Evolutionary conservation across 2,113 vertebrate species (phyloP).

Genomic region (Elaphurus davidianus): DNA sequence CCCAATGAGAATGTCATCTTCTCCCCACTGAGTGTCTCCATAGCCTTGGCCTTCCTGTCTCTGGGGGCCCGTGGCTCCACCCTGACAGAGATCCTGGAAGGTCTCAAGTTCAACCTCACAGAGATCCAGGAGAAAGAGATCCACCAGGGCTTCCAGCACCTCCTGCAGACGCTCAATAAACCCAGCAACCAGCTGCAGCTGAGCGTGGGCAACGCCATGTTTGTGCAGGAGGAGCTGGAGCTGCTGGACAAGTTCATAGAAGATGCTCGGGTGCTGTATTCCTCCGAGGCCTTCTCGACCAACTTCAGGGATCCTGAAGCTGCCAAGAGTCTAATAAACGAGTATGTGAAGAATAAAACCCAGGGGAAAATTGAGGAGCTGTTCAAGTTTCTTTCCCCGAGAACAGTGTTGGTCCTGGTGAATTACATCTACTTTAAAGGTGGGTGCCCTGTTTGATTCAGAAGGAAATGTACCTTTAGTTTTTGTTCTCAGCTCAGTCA

Average conservation of each 20-base stretch:
- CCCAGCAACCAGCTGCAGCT: slow-evolving; percentile 63
- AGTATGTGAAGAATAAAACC: slow-evolving; percentile 79
- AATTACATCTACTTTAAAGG: slow-evolving; percentile 86
- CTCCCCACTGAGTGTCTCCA: slow-evolving; percentile 83
- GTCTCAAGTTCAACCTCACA: slow-evolving; percentile 79
- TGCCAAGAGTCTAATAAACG: slow-evolving; percentile 80
- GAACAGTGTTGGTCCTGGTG: slow-evolving; percentile 80
- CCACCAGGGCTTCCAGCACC: slow-evolving; percentile 76
- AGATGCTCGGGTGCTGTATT: slow-evolving; percentile 65
- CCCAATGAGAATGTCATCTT: slow-evolving; percentile 80
- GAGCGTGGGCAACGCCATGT: slow-evolving; percentile 75
- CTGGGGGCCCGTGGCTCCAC: slow-evolving; percentile 80
- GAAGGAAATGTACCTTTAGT: rapidly evolving
- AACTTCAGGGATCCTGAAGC: slow-evolving; percentile 73
- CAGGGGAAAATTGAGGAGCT: slow-evolving; percentile 80
- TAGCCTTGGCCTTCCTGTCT: slow-evolving; percentile 81
- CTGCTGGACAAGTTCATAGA: slow-evolving; percentile 70
- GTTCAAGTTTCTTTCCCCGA: slow-evolving; percentile 42
- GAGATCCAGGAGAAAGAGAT: slow-evolving; percentile 53
- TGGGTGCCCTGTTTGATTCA: neutral
- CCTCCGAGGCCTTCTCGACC: slow-evolving; percentile 62
- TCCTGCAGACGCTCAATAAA: slow-evolving; percentile 71
- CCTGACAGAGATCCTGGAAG: slow-evolving; percentile 78
- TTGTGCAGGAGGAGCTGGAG: slow-evolving; percentile 58
- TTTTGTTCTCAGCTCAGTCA: rapidly evolving